Percentiles rank a stretch among this genome's conserved stretches.
Evolutionary conservation across 2,113 vertebrate genomes (phyloP).

Genomic region (Notarius quadriscutis): DNA sequence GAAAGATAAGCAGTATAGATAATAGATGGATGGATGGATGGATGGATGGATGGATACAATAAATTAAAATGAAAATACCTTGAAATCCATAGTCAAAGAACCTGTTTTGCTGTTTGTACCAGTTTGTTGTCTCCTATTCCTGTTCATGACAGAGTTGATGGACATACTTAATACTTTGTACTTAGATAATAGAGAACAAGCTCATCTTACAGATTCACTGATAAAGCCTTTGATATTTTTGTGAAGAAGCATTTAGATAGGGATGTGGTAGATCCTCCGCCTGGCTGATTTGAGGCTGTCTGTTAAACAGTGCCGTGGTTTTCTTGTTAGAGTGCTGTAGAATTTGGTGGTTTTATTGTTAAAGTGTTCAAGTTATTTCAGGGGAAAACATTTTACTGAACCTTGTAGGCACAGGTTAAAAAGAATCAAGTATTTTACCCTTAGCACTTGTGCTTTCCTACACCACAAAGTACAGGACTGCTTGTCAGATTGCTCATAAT

Average conservation of each 20-base stretch:
- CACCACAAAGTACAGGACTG: neutral
- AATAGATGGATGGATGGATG: too few species aligned
- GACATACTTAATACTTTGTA: neutral
- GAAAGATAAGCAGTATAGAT: too few species aligned
- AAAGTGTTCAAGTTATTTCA: neutral
- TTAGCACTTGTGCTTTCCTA: neutral
- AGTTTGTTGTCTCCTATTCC: neutral
- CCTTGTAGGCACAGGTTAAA: neutral
- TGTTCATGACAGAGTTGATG: neutral
- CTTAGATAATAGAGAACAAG: neutral
- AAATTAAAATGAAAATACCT: neutral
- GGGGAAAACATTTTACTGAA: neutral
- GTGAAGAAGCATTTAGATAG: neutral
- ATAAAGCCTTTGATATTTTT: neutral
- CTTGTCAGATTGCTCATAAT: slow-evolving; percentile 3
- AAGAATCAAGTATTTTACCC: neutral
- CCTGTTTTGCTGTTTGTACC: neutral
- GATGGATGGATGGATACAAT: too few species aligned
- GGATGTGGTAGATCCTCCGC: neutral
- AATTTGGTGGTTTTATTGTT: slow-evolving; percentile 8
- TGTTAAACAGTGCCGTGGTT: neutral
- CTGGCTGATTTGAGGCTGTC: neutral
- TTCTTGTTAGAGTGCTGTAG: neutral
- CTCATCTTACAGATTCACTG: neutral
- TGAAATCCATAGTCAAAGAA: neutral